A percentile compares a stretch with the other conserved stretches of the same genome.
phyloP scores from a whole-genome alignment of 2,113 vertebrate genomes.

The Emydocephalus ijimae region DNA sequence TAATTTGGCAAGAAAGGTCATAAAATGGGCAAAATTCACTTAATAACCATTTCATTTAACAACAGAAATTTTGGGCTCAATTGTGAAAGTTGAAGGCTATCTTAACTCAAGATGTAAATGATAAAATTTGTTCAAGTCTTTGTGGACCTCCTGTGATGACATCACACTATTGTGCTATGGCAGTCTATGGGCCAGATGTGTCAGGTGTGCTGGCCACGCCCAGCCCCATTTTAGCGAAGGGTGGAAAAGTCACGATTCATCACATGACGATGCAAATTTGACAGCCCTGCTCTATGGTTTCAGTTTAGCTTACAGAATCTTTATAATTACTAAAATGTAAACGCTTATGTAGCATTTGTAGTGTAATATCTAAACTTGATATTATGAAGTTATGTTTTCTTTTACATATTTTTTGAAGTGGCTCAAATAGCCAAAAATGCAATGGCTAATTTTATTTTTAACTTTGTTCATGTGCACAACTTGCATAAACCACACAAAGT shows the following conservation, averaged over 20 bases:
- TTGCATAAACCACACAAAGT: not conserved
- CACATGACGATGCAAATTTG: too few species aligned
- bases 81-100: not conserved
- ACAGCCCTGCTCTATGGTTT: not conserved
- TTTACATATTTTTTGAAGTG: not conserved
- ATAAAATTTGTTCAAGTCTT: too few species aligned
- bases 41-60: not conserved
- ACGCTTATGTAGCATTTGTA: not conserved
- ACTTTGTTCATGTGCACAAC: not conserved
- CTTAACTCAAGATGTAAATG: not conserved
- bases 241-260: too few species aligned
- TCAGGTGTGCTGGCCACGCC: too few species aligned
- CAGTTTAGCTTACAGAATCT: not conserved
- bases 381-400: not conserved
- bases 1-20: not conserved
- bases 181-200: too few species aligned
- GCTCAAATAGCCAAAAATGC: not conserved
- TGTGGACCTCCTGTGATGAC: too few species aligned
- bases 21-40: not conserved
- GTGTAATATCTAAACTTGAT: not conserved
- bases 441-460: not conserved
- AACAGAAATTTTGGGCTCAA: not conserved
- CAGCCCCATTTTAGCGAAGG: too few species aligned
- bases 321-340: not conserved
- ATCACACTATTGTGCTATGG: too few species aligned